A percentile compares a stretch with the other conserved stretches of the same genome.
These are phyloP conservation scores for Morelia viridis DNA, from an alignment of 2,797 vertebrate genomes.

Conservation along the genomic window DNA sequence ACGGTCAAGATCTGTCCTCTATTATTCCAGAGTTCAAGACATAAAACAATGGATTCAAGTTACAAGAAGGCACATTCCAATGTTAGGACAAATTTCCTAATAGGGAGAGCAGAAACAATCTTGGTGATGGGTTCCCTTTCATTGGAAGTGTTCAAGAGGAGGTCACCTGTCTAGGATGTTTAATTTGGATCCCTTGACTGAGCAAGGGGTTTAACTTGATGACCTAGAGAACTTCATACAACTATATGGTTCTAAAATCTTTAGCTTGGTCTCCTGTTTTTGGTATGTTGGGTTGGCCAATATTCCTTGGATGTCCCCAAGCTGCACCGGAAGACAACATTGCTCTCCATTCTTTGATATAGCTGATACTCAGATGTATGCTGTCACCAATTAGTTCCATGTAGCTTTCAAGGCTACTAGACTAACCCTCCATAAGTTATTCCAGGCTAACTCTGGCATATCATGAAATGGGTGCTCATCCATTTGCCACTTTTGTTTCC, in stretches of 20 bases:
- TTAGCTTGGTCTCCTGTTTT: no score
- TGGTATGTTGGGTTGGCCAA: no score
- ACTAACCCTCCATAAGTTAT: not conserved
- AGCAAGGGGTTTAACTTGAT: not conserved
- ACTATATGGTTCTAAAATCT: no score
- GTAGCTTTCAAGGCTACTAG: not conserved
- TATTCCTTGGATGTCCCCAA: not conserved
- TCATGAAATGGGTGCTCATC: not conserved
- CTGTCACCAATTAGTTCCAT: not conserved
- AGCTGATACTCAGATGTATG: not conserved
- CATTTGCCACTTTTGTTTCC: not conserved
- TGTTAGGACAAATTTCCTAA: not conserved
- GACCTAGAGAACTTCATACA: no score
- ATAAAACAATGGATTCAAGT: not conserved
- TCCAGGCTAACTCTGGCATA: not conserved
- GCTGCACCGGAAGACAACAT: no score
- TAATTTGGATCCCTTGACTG: not conserved
- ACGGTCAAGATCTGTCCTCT: not conserved
- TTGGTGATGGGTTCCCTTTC: not conserved
- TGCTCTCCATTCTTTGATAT: not conserved
- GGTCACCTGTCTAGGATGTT: not conserved
- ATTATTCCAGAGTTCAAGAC: not conserved
- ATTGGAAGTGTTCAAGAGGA: not conserved
- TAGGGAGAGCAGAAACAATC: not conserved
- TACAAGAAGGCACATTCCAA: not conserved